Conservation (phyloP, 2,113 vertebrate genomes). For the Anhinga rufa region DNA sequence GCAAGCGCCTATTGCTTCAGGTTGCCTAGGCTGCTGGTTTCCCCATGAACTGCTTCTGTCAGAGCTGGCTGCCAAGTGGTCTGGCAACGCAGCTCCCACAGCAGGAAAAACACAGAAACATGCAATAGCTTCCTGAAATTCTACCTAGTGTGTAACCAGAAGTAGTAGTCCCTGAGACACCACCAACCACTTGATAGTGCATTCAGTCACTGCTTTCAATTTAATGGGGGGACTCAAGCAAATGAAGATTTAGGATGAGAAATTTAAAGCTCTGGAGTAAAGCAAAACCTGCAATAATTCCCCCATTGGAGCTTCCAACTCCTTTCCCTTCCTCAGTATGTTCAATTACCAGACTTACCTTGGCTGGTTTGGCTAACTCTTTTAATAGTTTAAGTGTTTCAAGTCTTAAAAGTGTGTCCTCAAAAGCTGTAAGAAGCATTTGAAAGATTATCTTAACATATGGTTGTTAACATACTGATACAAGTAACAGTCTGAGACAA, state of each 20-base stretch:
- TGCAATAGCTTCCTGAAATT: background rate
- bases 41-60: background rate
- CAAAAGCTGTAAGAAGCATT: background rate
- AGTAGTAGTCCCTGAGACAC: background rate
- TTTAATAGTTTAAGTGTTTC: background rate
- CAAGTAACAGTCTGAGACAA: background rate
- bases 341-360: background rate
- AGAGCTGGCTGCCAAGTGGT: background rate
- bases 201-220: background rate
- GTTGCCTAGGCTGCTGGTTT: background rate
- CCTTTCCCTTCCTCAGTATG: background rate
- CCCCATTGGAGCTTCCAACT: background rate
- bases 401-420: background rate
- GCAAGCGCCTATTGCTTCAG: background rate
- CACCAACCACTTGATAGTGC: background rate
- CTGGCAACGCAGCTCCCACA: background rate
- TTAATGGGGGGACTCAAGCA: background rate
- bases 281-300: background rate
- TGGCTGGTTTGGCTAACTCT: background rate
- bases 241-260: background rate
- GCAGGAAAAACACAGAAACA: background rate
- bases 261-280: background rate
- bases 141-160: background rate
- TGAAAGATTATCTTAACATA: background rate
- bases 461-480: background rate